Evolutionary conservation across 2,797 vertebrate species (phyloP), one percentile per base, ranked within the genome.

Genomic region (Gymnodraco acuticeps): DNA sequence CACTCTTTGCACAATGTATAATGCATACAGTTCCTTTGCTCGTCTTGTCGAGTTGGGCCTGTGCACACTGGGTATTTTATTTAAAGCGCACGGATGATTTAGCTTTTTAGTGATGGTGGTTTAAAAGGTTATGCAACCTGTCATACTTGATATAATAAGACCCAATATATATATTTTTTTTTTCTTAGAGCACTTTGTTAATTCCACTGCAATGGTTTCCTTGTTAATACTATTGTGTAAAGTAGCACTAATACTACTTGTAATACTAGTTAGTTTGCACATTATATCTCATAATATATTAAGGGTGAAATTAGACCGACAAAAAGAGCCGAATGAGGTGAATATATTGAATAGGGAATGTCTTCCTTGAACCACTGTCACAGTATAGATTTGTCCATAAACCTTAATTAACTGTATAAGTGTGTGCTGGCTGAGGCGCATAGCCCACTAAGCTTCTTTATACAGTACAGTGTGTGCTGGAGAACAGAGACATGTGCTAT

Each of bases 321-420:
- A 61, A 80, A 78, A 70, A 38, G 53, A 72, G 59, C 74, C 71
- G 60, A 45, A 73, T 63, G 19, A 79, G 63, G 69, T 64, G 69
- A 63, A 67, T 63, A 48, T 16, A 80, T 86, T 80, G 64, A 80
- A 81, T 46, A 72, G 59, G 82, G 54, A 80, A 79, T 67, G 66
- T 75, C 73, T 82, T 82, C 55, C 54, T 82, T 80, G 77, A 89
- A 79, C 58, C 61, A 52, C 70, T 68, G 83, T 90, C 78, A 82
- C 81, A 83, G 66, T 89, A 92, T 90, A 63, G 83, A 92, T 90
- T 89, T 89, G 87, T 63, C 80, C 63, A 80, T 89, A 78, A 87
- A 84, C 75, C 78, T 66, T 90, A 82, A 92, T 92, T 85, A 92
- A 87, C 76, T 80, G 80, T 74, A 80, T 89, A 68, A 69, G 74